phyloP scores from a whole-genome alignment of 2,888 invertebrate species.

The Atrina japonica region DNA sequence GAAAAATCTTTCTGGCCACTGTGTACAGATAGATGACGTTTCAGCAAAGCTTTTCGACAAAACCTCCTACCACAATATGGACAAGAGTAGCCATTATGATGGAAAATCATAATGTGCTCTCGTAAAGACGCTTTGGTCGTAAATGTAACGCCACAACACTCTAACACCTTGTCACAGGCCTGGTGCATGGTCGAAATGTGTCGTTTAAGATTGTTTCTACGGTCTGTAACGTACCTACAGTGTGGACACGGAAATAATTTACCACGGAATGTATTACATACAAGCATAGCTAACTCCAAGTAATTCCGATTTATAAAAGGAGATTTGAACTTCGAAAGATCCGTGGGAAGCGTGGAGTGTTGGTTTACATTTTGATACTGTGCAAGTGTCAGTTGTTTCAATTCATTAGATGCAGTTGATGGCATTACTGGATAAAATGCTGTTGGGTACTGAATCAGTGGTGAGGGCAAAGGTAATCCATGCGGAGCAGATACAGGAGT shows the following conservation, averaged over 20 bases:
- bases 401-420: conserved; percentile 44
- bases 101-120: conserved; percentile 80
- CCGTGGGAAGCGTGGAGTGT: conserved; percentile 55
- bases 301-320: conserved; percentile 74
- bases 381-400: conserved; percentile 54
- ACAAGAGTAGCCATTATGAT: conserved; percentile 81
- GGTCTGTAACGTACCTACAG: conserved; percentile 79
- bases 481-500: conserved; percentile 51
- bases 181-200: conserved; percentile 82
- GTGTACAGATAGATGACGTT: conserved; percentile 81
- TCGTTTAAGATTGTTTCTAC: conserved; percentile 81
- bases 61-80: conserved; percentile 80
- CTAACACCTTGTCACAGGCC: conserved; percentile 76
- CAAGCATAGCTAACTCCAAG: conserved; percentile 75
- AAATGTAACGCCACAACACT: conserved; percentile 80
- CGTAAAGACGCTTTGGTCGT: conserved; percentile 80
- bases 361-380: conserved; percentile 60
- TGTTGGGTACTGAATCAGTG: conserved; percentile 64
- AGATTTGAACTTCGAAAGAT: conserved; percentile 67
- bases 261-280: conserved; percentile 75
- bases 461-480: conserved; percentile 52
- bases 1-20: conserved; percentile 81
- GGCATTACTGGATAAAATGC: conserved; percentile 51
- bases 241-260: conserved; percentile 77
- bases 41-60: conserved; percentile 81